Percentiles rank a stretch among this genome's conserved stretches.
phyloP scores from a whole-genome alignment of 1,140 invertebrate genomes.

The Chionoecetes opilio region DNA sequence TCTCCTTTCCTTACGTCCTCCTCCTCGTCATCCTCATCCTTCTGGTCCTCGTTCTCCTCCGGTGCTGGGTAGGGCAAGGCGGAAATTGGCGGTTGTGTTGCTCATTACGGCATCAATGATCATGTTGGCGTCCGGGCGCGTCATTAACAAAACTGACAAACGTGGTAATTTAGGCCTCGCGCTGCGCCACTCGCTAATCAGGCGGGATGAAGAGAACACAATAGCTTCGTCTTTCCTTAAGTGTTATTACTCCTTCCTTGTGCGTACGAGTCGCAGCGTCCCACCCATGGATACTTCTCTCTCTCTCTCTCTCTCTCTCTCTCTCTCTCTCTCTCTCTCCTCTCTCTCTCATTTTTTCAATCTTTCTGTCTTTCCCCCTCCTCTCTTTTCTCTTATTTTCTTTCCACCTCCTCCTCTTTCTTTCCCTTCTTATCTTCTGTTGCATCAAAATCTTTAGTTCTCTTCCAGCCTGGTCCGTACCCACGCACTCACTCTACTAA shows the following conservation, averaged over 20 bases:
- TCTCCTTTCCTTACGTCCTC: background rate
- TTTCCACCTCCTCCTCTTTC: background rate
- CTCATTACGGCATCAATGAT: conserved; percentile 77
- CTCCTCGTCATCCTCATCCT: background rate
- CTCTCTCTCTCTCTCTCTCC: background rate
- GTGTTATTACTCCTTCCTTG: conserved; percentile 71
- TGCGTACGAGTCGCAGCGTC: no score
- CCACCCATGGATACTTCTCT: no score
- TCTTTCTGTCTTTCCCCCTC: background rate
- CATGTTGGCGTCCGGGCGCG: conserved; percentile 68
- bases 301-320: background rate
- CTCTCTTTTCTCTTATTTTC: background rate
- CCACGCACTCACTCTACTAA: no score
- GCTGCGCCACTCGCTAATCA: conserved; percentile 62
- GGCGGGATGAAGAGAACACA: conserved; percentile 66
- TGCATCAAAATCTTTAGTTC: no score
- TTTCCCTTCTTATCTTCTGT: background rate
- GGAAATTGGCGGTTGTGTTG: conserved; percentile 76
- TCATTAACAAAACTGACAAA: conserved; percentile 79
- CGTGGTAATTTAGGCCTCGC: conserved; percentile 70
- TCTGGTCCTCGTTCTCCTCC: background rate
- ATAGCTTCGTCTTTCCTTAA: conserved; percentile 51
- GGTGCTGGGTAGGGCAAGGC: conserved; percentile 21
- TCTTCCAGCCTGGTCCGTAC: no score
- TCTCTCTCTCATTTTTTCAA: background rate